Percentiles rank a stretch among this genome's conserved stretches.
phyloP scores from a whole-genome alignment of 2,797 vertebrate species.

The Onychomys leucogaster region DNA sequence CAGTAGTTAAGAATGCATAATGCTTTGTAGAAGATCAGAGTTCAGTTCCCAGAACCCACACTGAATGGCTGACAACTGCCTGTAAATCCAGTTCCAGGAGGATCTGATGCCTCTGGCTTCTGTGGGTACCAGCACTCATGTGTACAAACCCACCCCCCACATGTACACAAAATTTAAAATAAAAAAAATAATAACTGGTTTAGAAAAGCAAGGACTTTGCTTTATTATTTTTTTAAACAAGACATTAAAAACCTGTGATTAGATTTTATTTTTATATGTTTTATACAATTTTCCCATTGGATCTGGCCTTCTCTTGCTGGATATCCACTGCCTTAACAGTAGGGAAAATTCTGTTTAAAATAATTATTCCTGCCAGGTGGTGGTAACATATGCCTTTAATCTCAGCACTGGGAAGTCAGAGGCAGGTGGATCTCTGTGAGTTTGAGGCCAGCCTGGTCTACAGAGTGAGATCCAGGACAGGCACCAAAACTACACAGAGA shows the following conservation, averaged over 20 bases:
- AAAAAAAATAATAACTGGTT: neutral
- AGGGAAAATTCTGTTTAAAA: neutral
- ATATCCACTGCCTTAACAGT: neutral
- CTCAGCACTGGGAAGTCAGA: too few relatives aligned
- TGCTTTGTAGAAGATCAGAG: neutral
- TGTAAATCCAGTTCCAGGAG: neutral
- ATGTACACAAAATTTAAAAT: neutral
- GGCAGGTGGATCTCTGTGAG: too few relatives aligned
- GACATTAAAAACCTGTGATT: neutral
- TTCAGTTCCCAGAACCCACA: neutral
- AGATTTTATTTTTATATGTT: neutral
- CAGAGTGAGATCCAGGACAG: too few relatives aligned
- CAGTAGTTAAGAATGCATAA: neutral
- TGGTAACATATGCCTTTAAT: too few relatives aligned
- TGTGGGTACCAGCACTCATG: neutral
- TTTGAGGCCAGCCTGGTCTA: too few relatives aligned
- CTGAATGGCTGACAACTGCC: neutral
- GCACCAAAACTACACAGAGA: too few relatives aligned
- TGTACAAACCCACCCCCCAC: too few relatives aligned
- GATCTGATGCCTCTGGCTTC: neutral
- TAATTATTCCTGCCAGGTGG: neutral
- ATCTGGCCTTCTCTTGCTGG: neutral
- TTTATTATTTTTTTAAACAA: neutral
- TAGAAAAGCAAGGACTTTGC: neutral
- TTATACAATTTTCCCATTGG: neutral